Base-by-base conservation (phyloP, 2,888 invertebrate species). In the Anticlea derivata region DNA sequence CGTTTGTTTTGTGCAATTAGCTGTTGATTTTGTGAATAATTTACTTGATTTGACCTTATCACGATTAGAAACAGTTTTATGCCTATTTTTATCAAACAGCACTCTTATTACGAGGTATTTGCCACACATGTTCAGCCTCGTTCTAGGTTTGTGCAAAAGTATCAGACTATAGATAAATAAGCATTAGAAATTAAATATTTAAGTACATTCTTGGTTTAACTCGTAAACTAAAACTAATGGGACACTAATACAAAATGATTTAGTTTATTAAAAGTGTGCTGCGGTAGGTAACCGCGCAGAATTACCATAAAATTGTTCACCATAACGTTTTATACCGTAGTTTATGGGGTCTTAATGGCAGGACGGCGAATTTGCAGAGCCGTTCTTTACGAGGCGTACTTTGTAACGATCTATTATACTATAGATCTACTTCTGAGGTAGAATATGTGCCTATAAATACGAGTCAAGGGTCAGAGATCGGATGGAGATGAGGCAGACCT, bases 281-380 rank as follows among this genome's bases (percentile, higher is more conserved):
- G 61, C 54, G 61, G 63, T 60, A 57, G 60, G 60, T 63, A 55
- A 53, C 40, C 55, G 55, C 58, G 58, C 56, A 38, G 52, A 58
- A 61, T 63, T 53, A 57, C 54, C 55, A 57, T 62, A 63, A 61
- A 62, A 55, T 37, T 61, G 56, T 65, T 55, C 50, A 37, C 65
- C 52, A 68, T 66, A 61, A 69, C 50, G 61, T 68, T 72, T 66
- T 71, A 67, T 54, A 55, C 37, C 58, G 26, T 39, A 52, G 40
- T 70, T 73, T 69, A 73, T 68, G 52, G 61, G 35, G 63, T 63
- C 61, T 62, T 70, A 68, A 70, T 66, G 58, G 61, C 59, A 55
- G 54, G 58, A 60, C 57, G 65, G 63, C 58, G 51, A 62, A 58
- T 57, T 55, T 59, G 39, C 55, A 29, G 29, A 35, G 44, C 37